A percentile compares a stretch with the other conserved stretches of the same genome.
Evolutionary conservation across 2,113 vertebrate genomes (phyloP).

Genomic region (Burhinus oedicnemus): DNA sequence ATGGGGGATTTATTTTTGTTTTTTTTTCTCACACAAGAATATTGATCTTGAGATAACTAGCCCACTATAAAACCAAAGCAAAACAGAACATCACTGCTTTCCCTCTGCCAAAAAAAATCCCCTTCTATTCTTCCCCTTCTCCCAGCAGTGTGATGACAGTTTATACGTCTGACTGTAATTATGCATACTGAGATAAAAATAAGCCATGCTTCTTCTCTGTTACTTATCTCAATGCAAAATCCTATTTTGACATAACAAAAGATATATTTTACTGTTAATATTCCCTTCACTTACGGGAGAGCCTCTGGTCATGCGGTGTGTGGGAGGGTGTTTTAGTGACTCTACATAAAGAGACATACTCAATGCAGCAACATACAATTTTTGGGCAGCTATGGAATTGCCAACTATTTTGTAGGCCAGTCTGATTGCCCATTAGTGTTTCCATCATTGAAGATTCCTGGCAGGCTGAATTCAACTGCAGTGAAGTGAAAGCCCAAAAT

Average conservation of each 20-base stretch:
- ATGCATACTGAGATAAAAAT: conserved; percentile 23
- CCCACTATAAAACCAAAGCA: not conserved
- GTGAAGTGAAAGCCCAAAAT: not conserved
- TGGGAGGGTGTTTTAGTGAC: not conserved
- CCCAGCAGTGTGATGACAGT: not conserved
- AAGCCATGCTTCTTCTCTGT: not conserved
- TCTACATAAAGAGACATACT: not conserved
- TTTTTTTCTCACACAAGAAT: not conserved
- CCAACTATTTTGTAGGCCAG: not conserved
- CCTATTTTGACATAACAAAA: not conserved
- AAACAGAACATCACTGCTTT: not conserved
- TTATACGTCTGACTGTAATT: not conserved
- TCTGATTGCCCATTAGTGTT: not conserved
- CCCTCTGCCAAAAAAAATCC: not conserved
- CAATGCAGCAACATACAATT: not conserved
- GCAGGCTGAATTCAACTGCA: not conserved
- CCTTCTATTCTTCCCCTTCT: not conserved
- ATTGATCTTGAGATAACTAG: not conserved
- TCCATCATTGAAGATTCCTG: not conserved
- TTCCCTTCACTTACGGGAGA: not conserved
- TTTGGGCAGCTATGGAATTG: not conserved
- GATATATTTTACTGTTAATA: not conserved
- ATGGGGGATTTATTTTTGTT: not conserved
- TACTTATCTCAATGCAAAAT: conserved; percentile 8
- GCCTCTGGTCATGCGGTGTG: not conserved